phyloP scores from a whole-genome alignment of 2,888 invertebrate genomes.

The Platerodrilus igneus region DNA sequence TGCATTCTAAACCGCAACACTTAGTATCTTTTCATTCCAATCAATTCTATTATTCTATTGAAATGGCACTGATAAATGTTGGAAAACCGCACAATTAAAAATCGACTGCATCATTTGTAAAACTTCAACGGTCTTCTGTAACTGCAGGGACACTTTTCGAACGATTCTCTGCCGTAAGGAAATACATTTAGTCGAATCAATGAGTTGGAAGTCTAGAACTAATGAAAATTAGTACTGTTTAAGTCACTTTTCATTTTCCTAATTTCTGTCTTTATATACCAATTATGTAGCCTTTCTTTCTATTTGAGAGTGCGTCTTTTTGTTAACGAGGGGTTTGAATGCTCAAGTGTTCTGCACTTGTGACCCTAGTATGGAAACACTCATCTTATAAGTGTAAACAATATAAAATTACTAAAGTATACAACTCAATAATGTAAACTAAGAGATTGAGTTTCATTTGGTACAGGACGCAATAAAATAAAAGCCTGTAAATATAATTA shows the following conservation, averaged over 20 bases:
- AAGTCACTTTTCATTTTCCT: conserved; percentile 14
- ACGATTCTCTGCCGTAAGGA: conserved; percentile 27
- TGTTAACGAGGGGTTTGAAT: conserved; percentile 7
- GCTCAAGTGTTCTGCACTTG: conserved; percentile 23
- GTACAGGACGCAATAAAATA: no score
- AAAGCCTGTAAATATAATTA: no score
- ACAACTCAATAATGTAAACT: conserved; percentile 31
- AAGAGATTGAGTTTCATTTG: conserved; percentile 29
- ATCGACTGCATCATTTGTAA: conserved; percentile 7
- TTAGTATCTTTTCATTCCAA: conserved; percentile 33
- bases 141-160: conserved; percentile 23
- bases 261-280: conserved; percentile 10
- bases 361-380: conserved; percentile 27
- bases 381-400: conserved; percentile 30
- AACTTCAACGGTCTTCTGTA: conserved; percentile 19
- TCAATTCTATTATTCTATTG: conserved; percentile 32
- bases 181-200: conserved; percentile 31
- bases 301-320: conserved; percentile 7
- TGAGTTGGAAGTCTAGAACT: conserved; percentile 31
- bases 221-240: conserved; percentile 32
- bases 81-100: conserved; percentile 20
- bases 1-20: conserved; percentile 33
- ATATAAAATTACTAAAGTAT: conserved; percentile 31
- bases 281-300: conserved; percentile 13
- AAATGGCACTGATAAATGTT: conserved; percentile 16